Evolutionary conservation across 2,797 vertebrate genomes (phyloP), one percentile per base, ranked within the genome.

Genomic region (Liasis olivaceus): DNA sequence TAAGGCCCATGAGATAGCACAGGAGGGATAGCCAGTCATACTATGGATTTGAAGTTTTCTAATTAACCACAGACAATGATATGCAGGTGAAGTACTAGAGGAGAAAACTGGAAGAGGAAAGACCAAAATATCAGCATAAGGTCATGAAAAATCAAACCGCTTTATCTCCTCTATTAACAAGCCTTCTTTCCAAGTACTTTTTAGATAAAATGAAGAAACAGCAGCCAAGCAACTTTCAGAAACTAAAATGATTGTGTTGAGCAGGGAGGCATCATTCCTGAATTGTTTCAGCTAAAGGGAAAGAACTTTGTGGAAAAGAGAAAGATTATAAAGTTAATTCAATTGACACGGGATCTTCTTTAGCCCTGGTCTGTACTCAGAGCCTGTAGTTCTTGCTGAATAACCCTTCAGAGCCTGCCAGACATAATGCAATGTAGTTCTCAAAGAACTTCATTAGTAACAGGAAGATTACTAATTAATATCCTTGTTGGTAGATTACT

Each of bases 301-400:
- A 88, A 84, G 15, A 36, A 86, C 42, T 63, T 36, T 17, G 13
- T 69, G 15, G n/a, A 42, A 91, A 86, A 36, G 51, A n/a, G 1
- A 64, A 81, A 81, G 56, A 4, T 28, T 11, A n/a, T 91, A 31
- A 72, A 58, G n/a, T 17, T 47, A 63, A 4, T 9, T 87, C 54
- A 17, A 42, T 47, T 58, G 72, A 81, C 36, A 77, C n/a, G 42
- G 22, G 7, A 42, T 77, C 17, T 77, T 77, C 36, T 22, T 59
- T 11, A n/a, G 88, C 13, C 11, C 85, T 0, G 0, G 58, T 26
- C 9, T 59, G n/a, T 5, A 58, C 72, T 9, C 15, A 4, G 5
- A 8, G 1, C n/a, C 13, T 86, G 26, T 58, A n/a, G 47, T 7
- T 92, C 0, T 0, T 90, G 42, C 63, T 1, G 0, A 86, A 13